Conservation (phyloP, 2,888 invertebrate genomes). For the Phyllotreta striolata region DNA sequence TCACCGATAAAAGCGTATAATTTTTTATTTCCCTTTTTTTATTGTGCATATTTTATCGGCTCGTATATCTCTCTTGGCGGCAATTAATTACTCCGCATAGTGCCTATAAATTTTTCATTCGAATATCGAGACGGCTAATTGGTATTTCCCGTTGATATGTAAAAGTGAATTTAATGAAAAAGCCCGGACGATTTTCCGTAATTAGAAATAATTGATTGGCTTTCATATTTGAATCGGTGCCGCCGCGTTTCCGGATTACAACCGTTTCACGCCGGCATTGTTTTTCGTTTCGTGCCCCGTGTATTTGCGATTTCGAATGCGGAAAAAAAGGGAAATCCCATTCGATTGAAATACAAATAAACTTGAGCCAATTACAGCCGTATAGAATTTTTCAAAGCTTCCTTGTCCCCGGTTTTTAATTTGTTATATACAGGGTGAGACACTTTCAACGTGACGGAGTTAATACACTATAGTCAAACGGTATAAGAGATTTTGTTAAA, state of each 20-base stretch:
- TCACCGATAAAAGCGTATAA: no score
- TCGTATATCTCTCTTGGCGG: not conserved
- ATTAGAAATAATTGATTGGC: conserved; percentile 29
- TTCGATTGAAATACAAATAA: no score
- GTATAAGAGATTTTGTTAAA: no score
- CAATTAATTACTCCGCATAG: conserved; percentile 8
- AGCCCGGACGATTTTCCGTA: conserved; percentile 17
- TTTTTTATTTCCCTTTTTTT: no score
- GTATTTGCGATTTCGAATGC: conserved; percentile 5
- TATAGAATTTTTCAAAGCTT: no score
- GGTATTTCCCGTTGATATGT: conserved; percentile 29
- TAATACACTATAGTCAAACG: no score
- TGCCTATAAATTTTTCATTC: conserved; percentile 14
- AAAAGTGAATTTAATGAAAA: conserved; percentile 30
- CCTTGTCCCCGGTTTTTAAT: no score
- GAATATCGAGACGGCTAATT: conserved; percentile 30
- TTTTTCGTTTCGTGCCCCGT: conserved; percentile 13
- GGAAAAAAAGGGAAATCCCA: not conserved
- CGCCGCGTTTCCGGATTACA: conserved; percentile 18
- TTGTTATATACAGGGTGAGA: no score
- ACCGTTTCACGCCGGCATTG: conserved; percentile 17
- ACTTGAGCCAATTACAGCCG: no score
- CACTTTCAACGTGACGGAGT: no score
- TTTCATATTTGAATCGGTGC: conserved; percentile 23
- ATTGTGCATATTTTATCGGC: no score